Conservation (phyloP, 2,888 invertebrate species). For the Meiosimyza platycephala region DNA sequence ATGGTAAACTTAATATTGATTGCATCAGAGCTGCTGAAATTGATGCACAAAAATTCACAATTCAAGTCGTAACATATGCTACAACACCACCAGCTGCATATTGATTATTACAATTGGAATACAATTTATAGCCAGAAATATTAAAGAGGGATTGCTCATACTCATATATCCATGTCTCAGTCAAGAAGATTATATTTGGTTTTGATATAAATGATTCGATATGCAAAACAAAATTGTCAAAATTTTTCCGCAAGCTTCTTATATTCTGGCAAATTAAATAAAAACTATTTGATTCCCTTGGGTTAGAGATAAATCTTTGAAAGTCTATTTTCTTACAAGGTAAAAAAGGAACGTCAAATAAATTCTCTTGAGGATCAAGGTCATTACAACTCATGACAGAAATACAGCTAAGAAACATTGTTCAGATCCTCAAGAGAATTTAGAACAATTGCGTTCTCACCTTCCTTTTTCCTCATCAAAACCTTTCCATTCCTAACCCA, state of each 20-base stretch:
- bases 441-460: no score
- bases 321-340: no score
- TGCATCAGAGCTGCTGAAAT: not conserved
- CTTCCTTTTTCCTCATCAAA: no score
- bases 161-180: not conserved
- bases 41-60: not conserved
- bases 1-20: not conserved
- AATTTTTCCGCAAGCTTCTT: not conserved
- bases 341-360: no score
- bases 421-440: no score
- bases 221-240: not conserved
- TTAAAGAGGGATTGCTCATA: conserved; percentile 1
- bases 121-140: not conserved
- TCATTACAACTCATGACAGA: no score
- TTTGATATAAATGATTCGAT: not conserved
- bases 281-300: no score
- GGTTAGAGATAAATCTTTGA: no score
- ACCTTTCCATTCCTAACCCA: no score
- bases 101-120: conserved; percentile 6
- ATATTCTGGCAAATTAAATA: not conserved
- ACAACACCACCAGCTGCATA: not conserved
- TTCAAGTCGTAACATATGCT: not conserved
- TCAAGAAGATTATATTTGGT: conserved; percentile 14
- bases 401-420: no score
- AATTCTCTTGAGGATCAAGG: no score